Base-by-base conservation (phyloP, 1,140 invertebrate species). In the Eufriesea mexicana region DNA sequence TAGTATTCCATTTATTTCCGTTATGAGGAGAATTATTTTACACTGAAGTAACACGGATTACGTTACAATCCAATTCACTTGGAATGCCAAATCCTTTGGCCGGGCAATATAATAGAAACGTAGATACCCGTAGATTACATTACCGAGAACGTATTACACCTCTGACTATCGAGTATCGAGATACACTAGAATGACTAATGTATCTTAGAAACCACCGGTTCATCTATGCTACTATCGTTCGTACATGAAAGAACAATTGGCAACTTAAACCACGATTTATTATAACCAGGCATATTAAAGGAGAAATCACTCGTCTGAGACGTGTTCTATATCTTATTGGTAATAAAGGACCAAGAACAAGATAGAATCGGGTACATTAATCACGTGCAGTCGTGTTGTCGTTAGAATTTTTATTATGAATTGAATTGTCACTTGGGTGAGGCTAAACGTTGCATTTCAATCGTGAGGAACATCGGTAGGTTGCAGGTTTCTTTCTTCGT, bases 101-200 rank as follows among this genome's bases (percentile, higher is more conserved):
- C 54, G 23, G 25, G 55, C 77, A 61, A 71, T 59, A 71, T 79
- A 79, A 71, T 57, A 79, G 66, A 71, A 59, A 35, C 25, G 51
- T 54, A 70, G 66, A 79, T 79, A 75, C 73, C 57, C 25, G 57
- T 49, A 47, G 67, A 79, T 79, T 79, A 71, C 77, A 79, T 79
- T 72, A 25, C 68, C 42, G 67, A 62, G 77, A 51, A 72, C 20
- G 67, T 71, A 79, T 79, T 71, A 59, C 47, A 28, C 25, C 25
- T 79, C n/a, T 45, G 62, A 67, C 76, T 57, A 78, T 78, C 42
- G 42, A 42, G 68, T 72, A 59, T 49, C 45, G 67, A 35, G 45
- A 61, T 51, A 20, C 25, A 49, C 14, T 51, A 47, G 28, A 61
- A 79, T 51, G 55, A 72, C 51, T 72, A 72, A 61, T 79, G 28